A percentile compares a stretch with the other conserved stretches of the same genome.
Conservation (phyloP, 1,140 invertebrate species). For the Metopolophium dirhodum region DNA sequence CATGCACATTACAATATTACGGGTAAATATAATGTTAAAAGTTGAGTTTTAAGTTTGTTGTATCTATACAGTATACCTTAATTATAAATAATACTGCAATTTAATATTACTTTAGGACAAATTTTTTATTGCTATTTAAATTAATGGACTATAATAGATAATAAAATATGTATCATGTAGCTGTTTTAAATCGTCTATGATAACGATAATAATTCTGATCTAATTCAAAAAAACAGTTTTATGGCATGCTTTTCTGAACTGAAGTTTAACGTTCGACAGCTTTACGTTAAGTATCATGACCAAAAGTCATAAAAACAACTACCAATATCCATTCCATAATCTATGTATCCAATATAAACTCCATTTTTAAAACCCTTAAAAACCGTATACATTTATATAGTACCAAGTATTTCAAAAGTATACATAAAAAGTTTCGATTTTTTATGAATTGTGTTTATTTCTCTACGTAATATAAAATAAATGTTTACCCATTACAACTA, state of each 20-base stretch:
- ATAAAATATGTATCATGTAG: not conserved
- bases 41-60: no score
- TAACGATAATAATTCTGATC: not conserved
- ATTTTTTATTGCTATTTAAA: no score
- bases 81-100: not conserved
- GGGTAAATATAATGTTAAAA: no score
- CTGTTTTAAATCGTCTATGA: not conserved
- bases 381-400: not conserved
- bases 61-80: not conserved
- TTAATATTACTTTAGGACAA: not conserved
- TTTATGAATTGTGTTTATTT: not conserved
- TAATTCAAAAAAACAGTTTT: not conserved
- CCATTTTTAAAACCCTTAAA: not conserved
- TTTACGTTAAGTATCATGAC: constrained; percentile 42
- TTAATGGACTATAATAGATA: not conserved
- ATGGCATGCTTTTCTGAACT: not conserved
- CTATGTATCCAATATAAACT: constrained; percentile 29
- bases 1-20: no score
- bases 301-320: constrained; percentile 43
- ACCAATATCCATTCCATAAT: constrained; percentile 30
- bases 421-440: constrained; percentile 7
- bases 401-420: not conserved
- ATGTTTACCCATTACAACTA: not conserved
- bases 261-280: constrained; percentile 18
- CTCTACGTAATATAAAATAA: not conserved